Evolutionary conservation across 2,888 invertebrate genomes (phyloP).

Genomic region (Ornithoptera priamus): DNA sequence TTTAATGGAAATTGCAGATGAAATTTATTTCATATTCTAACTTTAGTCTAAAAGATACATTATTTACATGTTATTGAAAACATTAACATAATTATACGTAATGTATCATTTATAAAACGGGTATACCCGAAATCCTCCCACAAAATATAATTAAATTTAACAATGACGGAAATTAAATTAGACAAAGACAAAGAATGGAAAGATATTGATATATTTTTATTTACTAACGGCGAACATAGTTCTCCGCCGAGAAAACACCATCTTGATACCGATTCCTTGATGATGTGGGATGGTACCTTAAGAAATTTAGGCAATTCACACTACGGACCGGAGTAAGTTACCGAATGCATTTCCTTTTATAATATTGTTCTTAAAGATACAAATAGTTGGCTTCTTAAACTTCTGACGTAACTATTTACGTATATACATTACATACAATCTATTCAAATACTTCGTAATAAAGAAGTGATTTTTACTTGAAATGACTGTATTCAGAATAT

Average conservation of each 20-base stretch:
- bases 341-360: neutral
- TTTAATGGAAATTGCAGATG: constrained; percentile 10
- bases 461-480: too few species aligned
- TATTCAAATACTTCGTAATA: too few species aligned
- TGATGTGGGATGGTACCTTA: constrained; percentile 55
- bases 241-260: constrained; percentile 69
- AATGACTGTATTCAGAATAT: too few species aligned
- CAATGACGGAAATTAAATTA: constrained; percentile 13
- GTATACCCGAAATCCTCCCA: neutral
- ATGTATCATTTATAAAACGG: neutral
- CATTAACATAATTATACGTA: neutral
- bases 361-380: neutral
- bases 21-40: neutral
- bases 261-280: constrained; percentile 48
- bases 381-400: too few species aligned
- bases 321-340: constrained; percentile 56
- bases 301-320: constrained; percentile 52
- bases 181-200: constrained; percentile 36
- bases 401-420: too few species aligned
- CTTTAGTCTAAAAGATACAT: neutral
- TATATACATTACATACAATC: too few species aligned
- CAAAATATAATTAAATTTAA: constrained; percentile 2
- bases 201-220: constrained; percentile 60
- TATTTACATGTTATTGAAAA: neutral
- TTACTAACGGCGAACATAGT: constrained; percentile 61